Conservation (phyloP, 1,140 invertebrate genomes). For the Nasonia vitripennis region DNA sequence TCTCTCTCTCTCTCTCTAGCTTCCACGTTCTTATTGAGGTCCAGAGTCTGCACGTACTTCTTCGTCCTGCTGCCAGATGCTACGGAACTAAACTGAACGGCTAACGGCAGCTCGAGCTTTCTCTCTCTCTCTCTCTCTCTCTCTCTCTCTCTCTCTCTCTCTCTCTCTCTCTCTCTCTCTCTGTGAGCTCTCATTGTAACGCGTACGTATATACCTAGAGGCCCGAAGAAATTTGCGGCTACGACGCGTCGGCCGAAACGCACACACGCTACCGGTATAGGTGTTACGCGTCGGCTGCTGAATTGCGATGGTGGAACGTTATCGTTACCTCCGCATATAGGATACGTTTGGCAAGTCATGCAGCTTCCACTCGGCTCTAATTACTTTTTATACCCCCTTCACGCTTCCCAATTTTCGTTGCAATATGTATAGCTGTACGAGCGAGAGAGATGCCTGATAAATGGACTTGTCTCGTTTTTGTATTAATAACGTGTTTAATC, state of each 20-base stretch:
- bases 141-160: no score
- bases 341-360: background rate
- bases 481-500: no score
- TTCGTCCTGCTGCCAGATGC: conserved; percentile 63
- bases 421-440: background rate
- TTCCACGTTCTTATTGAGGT: conserved; percentile 53
- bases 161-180: no score
- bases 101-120: conserved; percentile 46
- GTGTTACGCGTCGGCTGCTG: background rate
- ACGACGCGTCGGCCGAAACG: background rate
- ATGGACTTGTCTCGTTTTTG: no score
- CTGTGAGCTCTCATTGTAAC: background rate
- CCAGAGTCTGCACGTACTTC: conserved; percentile 54
- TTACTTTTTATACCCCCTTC: background rate
- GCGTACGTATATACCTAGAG: background rate
- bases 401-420: background rate
- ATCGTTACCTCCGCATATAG: no score
- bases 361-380: background rate
- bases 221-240: conserved; percentile 28
- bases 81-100: conserved; percentile 60
- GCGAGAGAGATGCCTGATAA: no score
- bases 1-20: background rate
- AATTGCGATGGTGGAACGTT: background rate
- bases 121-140: no score
- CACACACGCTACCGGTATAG: no score